Evolutionary conservation across 2,888 invertebrate species (phyloP), one percentile per base, ranked within the genome.

Genomic region (Capitulum mitella): DNA sequence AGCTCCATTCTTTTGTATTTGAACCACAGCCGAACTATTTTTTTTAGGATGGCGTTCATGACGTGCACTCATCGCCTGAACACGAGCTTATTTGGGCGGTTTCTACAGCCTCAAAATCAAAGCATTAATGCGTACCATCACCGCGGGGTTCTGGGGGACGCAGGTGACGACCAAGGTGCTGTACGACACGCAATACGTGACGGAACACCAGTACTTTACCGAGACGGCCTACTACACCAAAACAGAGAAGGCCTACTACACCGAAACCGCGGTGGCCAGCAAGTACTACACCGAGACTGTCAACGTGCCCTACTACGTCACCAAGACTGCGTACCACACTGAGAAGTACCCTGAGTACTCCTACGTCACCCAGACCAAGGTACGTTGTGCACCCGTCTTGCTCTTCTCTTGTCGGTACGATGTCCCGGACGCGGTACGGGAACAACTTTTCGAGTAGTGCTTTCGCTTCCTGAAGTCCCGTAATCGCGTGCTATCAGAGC

Each of bases 221-320:
- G 78, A 79, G 64, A 80, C 80, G n/a, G 78, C 80, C 61, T 81
- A 81, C 79, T 61, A 81, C 78, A 81, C 81, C 34, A 79, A 80
- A 77, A 79, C 79, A 12, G 78, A 78, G 61, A 76, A 79, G 51
- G 78, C 79, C 79, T 80, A 80, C 79, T 64, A 80, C 75, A 81
- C 81, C 12, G 74, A 79, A 46, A 81, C 81, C 8, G 46, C 29
- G 46, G 76, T 76, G 76, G 76, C 46, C 76, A 76, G 32, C 76
- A 46, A 46, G 76, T 76, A 76, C 76, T 76, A 76, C 76, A 76
- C 76, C 1, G 74, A 76, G 76, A 76, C 76, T 16, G 76, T 48
- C 16, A n/a, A 76, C 29, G 76, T 32, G 76, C 76, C 76, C 5
- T 46, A 46, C 46, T 76, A 76, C 76, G 32, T 76, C 46, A 76